Evolutionary conservation across 1,140 invertebrate species (phyloP), one percentile per base, ranked within the genome.

Genomic region (Globodera ellingtonae): DNA sequence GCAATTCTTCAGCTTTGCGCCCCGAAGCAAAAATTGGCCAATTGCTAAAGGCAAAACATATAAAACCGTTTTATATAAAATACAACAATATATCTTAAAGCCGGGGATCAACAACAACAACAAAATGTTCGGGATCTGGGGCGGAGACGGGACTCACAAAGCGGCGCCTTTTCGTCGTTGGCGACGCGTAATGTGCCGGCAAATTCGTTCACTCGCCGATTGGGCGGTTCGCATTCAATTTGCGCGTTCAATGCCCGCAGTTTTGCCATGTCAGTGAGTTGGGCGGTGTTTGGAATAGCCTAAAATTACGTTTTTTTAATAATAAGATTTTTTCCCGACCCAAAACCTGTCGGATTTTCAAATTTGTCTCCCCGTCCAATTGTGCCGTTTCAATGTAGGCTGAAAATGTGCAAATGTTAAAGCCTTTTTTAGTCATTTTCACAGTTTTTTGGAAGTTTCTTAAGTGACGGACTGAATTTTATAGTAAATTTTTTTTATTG

Each of bases 341-440:
- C 9, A 67, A 13, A 24, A 79, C 79, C 90, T 98, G 96, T 67
- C 97, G 92, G 79, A 98, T 95, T 92, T 99, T 99, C 59, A 99
- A 91, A 91, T 99, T 99, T 6, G 97, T 99, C 91, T 99, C 98
- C 2, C 98, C 98, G 91, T 99, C 98, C 84, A 99, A 91, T 91
- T 99, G 99, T 24, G 97, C 94, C n/a, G 98, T 99, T 91, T 99
- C 97, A 86, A 99, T 97, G 90, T 99, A 99, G 88, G 96, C 98
- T 62, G 18, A 62, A 62, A 62, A 18, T 62, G 7, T 52, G 35
- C 1, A 35, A 35, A 35, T 35, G 35, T 35, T 35, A 35, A 35
- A 35, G 35, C 35, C 35, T 35, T 35, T 35, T 35, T 35, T 2
- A 35, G 3, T 35, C 1, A 35, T 35, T 35, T 35, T 35, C 15